A percentile compares a stretch with the other conserved stretches of the same genome.
phyloP scores from a whole-genome alignment of 1,140 invertebrate species.

The Pseudomyrmex concolor region DNA sequence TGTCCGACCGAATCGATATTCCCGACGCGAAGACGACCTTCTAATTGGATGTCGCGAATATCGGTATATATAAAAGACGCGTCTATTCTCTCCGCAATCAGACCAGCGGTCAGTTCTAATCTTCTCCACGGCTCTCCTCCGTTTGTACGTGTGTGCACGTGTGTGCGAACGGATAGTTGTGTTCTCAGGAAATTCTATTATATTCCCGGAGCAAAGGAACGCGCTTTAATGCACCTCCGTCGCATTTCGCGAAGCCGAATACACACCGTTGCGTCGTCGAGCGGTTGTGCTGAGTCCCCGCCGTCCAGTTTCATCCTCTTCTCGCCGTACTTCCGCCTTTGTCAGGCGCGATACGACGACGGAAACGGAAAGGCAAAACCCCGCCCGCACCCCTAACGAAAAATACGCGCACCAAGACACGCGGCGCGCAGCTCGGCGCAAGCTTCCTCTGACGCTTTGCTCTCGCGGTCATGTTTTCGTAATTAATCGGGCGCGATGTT shows the following conservation, averaged over 20 bases:
- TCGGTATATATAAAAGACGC: constrained; percentile 25
- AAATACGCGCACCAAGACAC: constrained; percentile 37
- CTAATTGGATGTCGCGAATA: background rate
- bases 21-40: background rate
- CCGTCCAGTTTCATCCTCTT: background rate
- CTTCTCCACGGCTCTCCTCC: constrained; percentile 18
- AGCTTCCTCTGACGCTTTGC: background rate
- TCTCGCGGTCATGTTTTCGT: constrained; percentile 52
- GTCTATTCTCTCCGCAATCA: background rate
- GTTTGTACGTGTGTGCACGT: too few relatives aligned
- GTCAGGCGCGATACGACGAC: constrained; percentile 18
- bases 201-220: constrained; percentile 45
- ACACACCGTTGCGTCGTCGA: constrained; percentile 20
- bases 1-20: constrained; percentile 8
- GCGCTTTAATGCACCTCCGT: constrained; percentile 52
- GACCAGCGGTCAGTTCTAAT: constrained; percentile 45
- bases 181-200: constrained; percentile 52
- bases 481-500: constrained; percentile 59
- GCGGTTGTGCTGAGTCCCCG: background rate
- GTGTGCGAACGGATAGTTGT: too few relatives aligned
- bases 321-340: constrained; percentile 20
- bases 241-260: constrained; percentile 59
- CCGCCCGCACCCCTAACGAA: too few relatives aligned
- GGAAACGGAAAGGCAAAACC: constrained; percentile 10
- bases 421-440: background rate